phyloP scores from a whole-genome alignment of 2,888 invertebrate genomes.

The Microctonus hyperodae region DNA sequence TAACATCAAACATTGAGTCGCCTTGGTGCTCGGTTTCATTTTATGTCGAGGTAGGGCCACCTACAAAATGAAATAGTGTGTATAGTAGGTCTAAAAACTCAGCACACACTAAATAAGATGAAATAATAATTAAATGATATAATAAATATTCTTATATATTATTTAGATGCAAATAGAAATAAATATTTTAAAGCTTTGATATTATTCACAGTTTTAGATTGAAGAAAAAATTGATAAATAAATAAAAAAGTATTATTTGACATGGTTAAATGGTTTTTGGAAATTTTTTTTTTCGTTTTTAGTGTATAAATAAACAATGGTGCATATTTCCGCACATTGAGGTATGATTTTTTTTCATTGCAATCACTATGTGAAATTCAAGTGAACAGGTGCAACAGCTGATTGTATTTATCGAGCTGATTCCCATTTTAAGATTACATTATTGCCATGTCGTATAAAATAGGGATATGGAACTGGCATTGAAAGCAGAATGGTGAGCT shows the following conservation, averaged over 20 bases:
- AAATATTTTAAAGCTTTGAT: too few relatives aligned
- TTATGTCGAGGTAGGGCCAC: conserved; percentile 61
- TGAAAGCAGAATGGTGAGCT: not conserved
- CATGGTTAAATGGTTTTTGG: not conserved
- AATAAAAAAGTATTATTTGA: too few relatives aligned
- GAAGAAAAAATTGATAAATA: too few relatives aligned
- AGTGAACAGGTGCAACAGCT: conserved; percentile 26
- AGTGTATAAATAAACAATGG: too few relatives aligned
- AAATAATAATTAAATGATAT: too few relatives aligned
- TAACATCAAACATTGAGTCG: not conserved
- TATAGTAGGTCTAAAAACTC: too few relatives aligned
- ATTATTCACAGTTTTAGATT: too few relatives aligned
- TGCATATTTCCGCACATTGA: too few relatives aligned
- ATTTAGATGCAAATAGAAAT: too few relatives aligned
- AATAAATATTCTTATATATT: too few relatives aligned
- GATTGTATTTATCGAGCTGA: conserved; percentile 31
- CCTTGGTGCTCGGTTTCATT: conserved; percentile 60
- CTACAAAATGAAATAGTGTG: not conserved
- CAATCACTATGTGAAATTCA: not conserved
- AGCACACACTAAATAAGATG: too few relatives aligned
- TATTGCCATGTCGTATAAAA: conserved; percentile 20
- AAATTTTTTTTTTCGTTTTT: too few relatives aligned
- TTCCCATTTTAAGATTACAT: conserved; percentile 25
- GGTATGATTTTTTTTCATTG: not conserved
- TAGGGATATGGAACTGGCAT: conserved; percentile 1